These are phyloP conservation scores for Drosophila nebulosa DNA, from an alignment of 1,140 invertebrate species.

Conservation along the genomic window DNA sequence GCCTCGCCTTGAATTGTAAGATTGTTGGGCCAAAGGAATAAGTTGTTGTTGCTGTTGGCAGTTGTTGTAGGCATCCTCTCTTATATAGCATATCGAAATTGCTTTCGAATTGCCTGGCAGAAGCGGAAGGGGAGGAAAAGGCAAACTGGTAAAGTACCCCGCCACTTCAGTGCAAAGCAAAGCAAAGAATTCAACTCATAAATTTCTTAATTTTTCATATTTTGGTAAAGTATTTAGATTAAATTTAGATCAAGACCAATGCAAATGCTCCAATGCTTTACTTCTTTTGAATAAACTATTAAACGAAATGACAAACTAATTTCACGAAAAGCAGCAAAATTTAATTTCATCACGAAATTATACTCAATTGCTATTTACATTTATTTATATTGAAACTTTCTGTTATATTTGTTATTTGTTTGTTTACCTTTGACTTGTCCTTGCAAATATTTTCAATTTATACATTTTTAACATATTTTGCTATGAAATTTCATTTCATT, in stretches of 20 bases:
- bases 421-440: background rate
- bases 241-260: too few species aligned
- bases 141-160: background rate
- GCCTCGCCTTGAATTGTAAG: conserved; percentile 51
- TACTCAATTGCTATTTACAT: too few species aligned
- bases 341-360: too few species aligned
- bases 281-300: too few species aligned
- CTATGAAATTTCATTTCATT: background rate
- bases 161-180: background rate
- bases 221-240: background rate
- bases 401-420: background rate
- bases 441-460: background rate
- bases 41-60: background rate
- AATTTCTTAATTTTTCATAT: background rate
- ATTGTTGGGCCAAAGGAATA: conserved; percentile 21
- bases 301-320: too few species aligned
- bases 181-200: background rate
- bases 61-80: background rate
- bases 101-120: conserved; percentile 39
- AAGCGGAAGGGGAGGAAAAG: background rate
- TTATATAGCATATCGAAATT: conserved; percentile 31
- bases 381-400: too few species aligned
- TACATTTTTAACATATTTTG: background rate
- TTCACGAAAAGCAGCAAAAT: too few species aligned
- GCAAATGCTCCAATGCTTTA: too few species aligned